Conservation (phyloP, 2,888 invertebrate genomes). For the Cheilosia vernalis region DNA sequence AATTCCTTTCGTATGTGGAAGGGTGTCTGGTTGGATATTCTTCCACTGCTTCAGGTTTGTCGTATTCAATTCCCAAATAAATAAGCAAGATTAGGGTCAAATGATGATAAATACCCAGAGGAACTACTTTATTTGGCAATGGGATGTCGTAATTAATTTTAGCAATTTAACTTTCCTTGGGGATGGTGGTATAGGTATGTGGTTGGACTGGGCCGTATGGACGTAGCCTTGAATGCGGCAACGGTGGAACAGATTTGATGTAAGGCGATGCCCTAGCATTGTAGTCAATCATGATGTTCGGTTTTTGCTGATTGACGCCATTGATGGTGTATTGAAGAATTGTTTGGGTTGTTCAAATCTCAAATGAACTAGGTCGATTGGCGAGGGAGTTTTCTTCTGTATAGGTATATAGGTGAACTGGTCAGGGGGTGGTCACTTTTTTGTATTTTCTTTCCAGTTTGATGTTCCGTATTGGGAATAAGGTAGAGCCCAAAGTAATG, state of each 20-base stretch:
- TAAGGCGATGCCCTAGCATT: background rate
- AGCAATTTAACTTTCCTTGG: slow-evolving; percentile 43
- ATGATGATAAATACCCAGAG: slow-evolving; percentile 63
- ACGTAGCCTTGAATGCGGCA: background rate
- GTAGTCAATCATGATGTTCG: background rate
- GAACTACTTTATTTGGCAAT: slow-evolving; percentile 56
- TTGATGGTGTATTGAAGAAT: background rate
- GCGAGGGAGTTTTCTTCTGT: too few relatives aligned
- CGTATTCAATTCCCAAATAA: slow-evolving; percentile 54
- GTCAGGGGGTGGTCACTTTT: too few relatives aligned
- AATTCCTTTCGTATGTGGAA: slow-evolving; percentile 6
- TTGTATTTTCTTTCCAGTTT: too few relatives aligned
- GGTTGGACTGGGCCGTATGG: too few relatives aligned
- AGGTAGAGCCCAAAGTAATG: too few relatives aligned
- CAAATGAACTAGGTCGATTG: too few relatives aligned
- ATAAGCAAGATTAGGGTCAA: slow-evolving; percentile 61
- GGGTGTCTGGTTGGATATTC: slow-evolving; percentile 15
- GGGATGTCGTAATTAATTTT: slow-evolving; percentile 63
- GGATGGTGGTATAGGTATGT: too few relatives aligned
- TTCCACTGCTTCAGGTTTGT: slow-evolving; percentile 37
- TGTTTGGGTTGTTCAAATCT: too few relatives aligned
- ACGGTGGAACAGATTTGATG: slow-evolving; percentile 11
- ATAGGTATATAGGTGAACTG: too few relatives aligned
- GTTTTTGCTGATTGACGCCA: background rate
- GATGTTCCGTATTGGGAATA: too few relatives aligned